Evolutionary conservation across 2,113 vertebrate genomes (phyloP), one percentile per base, ranked within the genome.

Genomic region (Tylochromis polylepis): DNA sequence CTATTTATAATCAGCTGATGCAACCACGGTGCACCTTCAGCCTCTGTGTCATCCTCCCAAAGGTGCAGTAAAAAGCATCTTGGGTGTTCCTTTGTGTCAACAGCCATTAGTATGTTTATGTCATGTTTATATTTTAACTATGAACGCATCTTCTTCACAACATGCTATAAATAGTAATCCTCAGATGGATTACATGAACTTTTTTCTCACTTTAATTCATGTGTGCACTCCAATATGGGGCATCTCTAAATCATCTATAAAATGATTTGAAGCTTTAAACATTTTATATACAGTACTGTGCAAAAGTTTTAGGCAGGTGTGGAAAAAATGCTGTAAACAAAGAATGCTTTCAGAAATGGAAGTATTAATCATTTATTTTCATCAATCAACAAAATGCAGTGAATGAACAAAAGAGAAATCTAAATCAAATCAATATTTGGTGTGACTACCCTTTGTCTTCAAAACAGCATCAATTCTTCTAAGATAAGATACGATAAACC

Each of bases 1-100:
- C 75, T 87, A 72, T 84, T 87, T 86, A 84, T 82, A 86, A 78
- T 67, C 57, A 87, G 84, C 78, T 75, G 72, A 91, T 90, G 80
- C 56, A 85, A 90, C 84, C 77, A 46, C 4, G 5, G 46, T 85
- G 83, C 82, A 88, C 85, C 82, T 88, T 85, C 38, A 84, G 60
- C 77, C 58, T 83, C 79, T 72, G 36, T 57, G 84, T 56, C 51
- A 12, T 82, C 34, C 80, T 75, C 15, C 70, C 43, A 46, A 62
- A 84, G 85, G 22, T 41, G 79, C 31, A 49, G 20, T 88, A 81
- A n/a, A 83, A 59, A 79, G 75, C 55, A 80, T 82, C 89, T 81
- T 62, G 72, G 70, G 81, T 58, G 46, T 72, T 72, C 34, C 53
- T 91, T 81, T 78, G 77, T 87, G 85, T 82, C 72, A 88, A 81